Conservation (phyloP, 1,140 invertebrate genomes). For the Zaprionus inermis region DNA sequence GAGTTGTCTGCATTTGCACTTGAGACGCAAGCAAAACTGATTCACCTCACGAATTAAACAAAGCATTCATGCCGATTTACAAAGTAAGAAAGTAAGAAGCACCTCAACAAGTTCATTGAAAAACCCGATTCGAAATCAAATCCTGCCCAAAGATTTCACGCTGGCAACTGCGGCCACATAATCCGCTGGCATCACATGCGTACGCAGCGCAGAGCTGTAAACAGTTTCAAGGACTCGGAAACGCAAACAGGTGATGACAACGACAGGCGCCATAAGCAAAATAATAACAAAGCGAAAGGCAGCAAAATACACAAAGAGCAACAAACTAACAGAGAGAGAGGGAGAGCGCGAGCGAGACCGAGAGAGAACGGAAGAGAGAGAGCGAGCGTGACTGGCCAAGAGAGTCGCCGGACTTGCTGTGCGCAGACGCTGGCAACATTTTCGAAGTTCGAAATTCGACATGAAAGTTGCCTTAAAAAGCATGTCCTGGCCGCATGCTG, state of each 20-base stretch:
- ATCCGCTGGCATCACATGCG: constrained; percentile 49
- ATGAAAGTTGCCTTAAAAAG: constrained; percentile 57
- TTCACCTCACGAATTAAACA: not conserved
- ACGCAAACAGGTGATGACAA: constrained; percentile 83
- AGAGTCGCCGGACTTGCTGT: not conserved
- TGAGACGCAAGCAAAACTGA: not conserved
- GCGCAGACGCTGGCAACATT: constrained; percentile 50
- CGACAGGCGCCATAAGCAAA: constrained; percentile 67
- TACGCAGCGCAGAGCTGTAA: constrained; percentile 27
- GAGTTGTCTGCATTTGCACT: not conserved
- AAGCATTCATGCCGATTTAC: not conserved
- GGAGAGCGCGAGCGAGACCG: constrained; percentile 8
- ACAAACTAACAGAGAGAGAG: constrained; percentile 17
- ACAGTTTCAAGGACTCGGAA: constrained; percentile 74
- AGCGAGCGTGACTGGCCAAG: not conserved
- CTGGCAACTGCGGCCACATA: constrained; percentile 35
- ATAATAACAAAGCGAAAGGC: constrained; percentile 73
- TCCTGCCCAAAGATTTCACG: constrained; percentile 12
- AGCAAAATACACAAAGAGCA: constrained; percentile 45
- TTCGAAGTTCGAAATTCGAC: constrained; percentile 35
- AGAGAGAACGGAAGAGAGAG: constrained; percentile 1
- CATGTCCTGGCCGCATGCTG: constrained; percentile 65
- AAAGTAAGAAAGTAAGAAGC: too few species aligned
- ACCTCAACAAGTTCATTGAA: not conserved
- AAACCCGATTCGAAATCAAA: not conserved